These are phyloP conservation scores for Nemurella pictetii DNA, from an alignment of 2,888 invertebrate genomes.

Conservation along the genomic window DNA sequence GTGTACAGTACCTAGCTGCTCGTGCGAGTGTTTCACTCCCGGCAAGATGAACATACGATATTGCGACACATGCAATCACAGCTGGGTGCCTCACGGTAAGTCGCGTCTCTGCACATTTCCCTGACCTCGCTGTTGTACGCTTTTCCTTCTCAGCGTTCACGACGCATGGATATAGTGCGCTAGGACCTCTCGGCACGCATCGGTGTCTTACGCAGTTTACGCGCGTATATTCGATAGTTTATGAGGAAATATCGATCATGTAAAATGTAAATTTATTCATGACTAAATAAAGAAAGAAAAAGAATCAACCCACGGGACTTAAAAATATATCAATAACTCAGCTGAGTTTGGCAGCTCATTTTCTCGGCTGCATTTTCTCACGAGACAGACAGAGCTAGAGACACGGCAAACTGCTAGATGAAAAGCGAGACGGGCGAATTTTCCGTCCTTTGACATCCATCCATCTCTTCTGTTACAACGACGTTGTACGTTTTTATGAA, in stretches of 20 bases:
- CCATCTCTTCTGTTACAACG: conserved; percentile 16
- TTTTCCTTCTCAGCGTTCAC: not conserved
- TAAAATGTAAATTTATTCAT: conserved; percentile 41
- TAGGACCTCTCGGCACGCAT: not conserved
- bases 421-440: not conserved
- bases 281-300: conserved; percentile 18
- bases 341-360: conserved; percentile 41
- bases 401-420: not conserved
- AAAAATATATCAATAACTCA: conserved; percentile 41
- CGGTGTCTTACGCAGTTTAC: not conserved
- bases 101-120: not conserved
- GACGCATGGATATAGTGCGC: not conserved
- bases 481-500: not conserved
- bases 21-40: conserved; percentile 71
- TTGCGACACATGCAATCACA: conserved; percentile 72
- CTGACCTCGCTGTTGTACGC: no score
- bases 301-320: conserved; percentile 31
- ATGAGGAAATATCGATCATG: conserved; percentile 38
- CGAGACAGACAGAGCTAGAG: not conserved
- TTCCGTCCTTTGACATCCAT: conserved; percentile 21
- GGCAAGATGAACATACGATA: conserved; percentile 66
- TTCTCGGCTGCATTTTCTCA: conserved; percentile 12
- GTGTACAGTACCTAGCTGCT: conserved; percentile 67
- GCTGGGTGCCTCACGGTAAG: conserved; percentile 77
- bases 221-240: not conserved